Base-by-base conservation (phyloP, 2,888 invertebrate genomes). In the Tetheella fluctuosa region DNA sequence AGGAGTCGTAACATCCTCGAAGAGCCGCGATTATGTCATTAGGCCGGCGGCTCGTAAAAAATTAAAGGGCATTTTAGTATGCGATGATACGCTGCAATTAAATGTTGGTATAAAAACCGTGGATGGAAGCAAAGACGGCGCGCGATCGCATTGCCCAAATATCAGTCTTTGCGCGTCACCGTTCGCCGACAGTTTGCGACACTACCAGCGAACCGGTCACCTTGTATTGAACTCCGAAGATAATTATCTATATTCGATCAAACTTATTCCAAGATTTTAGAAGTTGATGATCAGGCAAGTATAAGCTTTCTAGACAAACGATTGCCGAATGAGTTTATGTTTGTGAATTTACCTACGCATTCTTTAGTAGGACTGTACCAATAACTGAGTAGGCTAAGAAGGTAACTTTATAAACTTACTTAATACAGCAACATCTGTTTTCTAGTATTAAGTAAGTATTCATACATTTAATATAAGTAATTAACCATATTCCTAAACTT, bases 31-130 rank as follows among this genome's bases (percentile, higher is more conserved):
- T 92, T 92, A 91, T 92, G 92, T 91, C 87, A 91, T 92, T 92
- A 92, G 72, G 57, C 65, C 70, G 70, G 67, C 64, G 73, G 63
- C 71, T 70, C 60, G 82, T 75, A 88, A 91, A 91, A 90, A 90
- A 83, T 79, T 80, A 84, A 87, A 87, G 89, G 87, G 87, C 89
- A 89, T 88, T 87, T 87, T 85, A 90, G 91, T 91, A 92, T 91
- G 91, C 88, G 90, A 92, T 92, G 92, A 92, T 92, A 92, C 90
- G 84, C 81, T 74, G 85, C 86, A 90, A 92, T 92, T 91, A 92
- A 86, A 85, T 77, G 72, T 67, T 61, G 56, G 72, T 60, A 71
- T 68, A 83, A 83, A 81, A 74, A 74, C 63, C 65, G 65, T 64
- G 39, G 55, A 57, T 54, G 63, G 68, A 67, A 68, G 77, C 67